These are phyloP conservation scores for Atherinomorus stipes DNA, from an alignment of 2,113 vertebrate genomes.

Conservation along the genomic window DNA sequence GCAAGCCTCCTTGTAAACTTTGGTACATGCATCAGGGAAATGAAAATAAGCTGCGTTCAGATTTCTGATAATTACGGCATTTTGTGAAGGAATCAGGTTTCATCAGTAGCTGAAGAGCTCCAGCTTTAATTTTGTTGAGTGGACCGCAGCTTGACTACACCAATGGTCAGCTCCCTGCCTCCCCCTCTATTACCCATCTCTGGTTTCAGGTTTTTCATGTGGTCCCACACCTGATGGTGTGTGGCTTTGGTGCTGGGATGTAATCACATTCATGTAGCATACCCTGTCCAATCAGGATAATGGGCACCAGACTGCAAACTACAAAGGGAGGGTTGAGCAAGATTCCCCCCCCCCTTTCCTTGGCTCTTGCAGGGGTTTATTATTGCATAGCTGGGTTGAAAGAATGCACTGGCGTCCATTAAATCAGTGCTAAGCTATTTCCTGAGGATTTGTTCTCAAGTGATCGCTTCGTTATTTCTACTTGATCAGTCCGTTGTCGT, in stretches of 20 bases:
- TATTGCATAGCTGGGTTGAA: constrained; percentile 18
- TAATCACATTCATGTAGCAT: constrained; percentile 66
- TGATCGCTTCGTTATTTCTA: background rate
- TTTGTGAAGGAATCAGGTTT: constrained; percentile 51
- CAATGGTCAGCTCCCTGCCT: background rate
- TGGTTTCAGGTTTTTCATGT: constrained; percentile 60
- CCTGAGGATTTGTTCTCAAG: constrained; percentile 14
- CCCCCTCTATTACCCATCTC: constrained; percentile 33
- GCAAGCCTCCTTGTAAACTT: constrained; percentile 25
- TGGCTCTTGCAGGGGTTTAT: constrained; percentile 44
- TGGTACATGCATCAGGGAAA: constrained; percentile 19
- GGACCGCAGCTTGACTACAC: constrained; percentile 52
- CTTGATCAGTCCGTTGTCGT: background rate
- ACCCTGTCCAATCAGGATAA: constrained; percentile 69
- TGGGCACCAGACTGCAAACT: constrained; percentile 69
- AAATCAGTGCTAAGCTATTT: constrained; percentile 7
- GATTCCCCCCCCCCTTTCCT: background rate
- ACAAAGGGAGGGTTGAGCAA: constrained; percentile 45
- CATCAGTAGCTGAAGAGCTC: constrained; percentile 30
- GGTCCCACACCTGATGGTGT: constrained; percentile 69
- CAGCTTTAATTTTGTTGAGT: constrained; percentile 56
- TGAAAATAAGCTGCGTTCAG: constrained; percentile 9
- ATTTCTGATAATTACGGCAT: constrained; percentile 19
- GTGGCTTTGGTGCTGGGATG: constrained; percentile 48
- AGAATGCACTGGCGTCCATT: constrained; percentile 22